Base-by-base conservation (phyloP, 1,140 invertebrate species). In the Radopholus similis region DNA sequence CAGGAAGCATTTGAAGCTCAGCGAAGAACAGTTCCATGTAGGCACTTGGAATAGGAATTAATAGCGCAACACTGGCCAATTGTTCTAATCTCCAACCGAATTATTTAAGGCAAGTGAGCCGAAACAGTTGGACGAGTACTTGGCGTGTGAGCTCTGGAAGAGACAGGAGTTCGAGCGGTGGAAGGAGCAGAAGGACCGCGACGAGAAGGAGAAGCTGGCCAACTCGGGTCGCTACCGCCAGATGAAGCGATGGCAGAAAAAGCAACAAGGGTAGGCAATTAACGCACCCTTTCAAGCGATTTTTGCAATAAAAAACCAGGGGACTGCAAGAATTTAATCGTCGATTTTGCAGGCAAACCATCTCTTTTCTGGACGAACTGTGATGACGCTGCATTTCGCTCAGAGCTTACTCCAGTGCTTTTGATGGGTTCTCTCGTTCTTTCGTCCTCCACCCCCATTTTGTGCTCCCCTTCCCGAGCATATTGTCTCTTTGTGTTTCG, bases 181-280 rank as follows among this genome's bases (percentile, higher is more conserved):
- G 91, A 90, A 91, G 82, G 83, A 87, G 69, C 85, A 88, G 68
- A 88, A 91, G 83, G 90, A 93, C 74, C 90, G 90, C 72, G 89
- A 91, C 80, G 87, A 88, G 72, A 91, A 90, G 77, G 88, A 88
- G 70, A 88, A 90, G 81, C 80, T 90, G 74, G 89, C 90, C 9
- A 88, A 91, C 42, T 77, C 69, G 3, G 88, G 88, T 53, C 87
- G 87, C 76, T 90, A 90, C 77, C 90, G 90, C 83, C 87, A 89
- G 63, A 90, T 90, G 74, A 84, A 90, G 66, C 84, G 90, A 63
- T 90, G 90, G 80, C 87, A 91, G 82, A 91, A 90, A 81, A 89
- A 83, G 35, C 42, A 73, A n/a, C 88, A 88, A 47, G 87, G 88
- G 77, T 89, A 90, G 30, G 59, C 4, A 21, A 26, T 42, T 37